Base-by-base conservation (phyloP, 2,888 invertebrate species). In the Lepetodrilus schrolli region DNA sequence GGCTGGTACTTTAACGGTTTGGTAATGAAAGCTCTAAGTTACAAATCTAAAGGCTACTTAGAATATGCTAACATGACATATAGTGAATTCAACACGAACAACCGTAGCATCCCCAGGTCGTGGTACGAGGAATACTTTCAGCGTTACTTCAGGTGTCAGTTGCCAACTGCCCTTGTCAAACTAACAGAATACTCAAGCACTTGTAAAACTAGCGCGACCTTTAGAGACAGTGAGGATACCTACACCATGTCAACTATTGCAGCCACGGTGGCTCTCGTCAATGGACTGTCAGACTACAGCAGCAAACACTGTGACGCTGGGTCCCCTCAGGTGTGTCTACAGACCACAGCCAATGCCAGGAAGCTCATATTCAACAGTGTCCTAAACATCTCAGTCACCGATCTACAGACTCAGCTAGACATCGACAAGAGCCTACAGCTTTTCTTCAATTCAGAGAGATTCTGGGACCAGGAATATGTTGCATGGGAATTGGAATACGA, bases 71-170 rank as follows among this genome's bases (percentile, higher is more conserved):
- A 79, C 3, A 74, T 90, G 38, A 30, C 7, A 23, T 37, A 71
- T 23, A 78, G 80, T 17, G 75, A 88, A 71, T 82, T 82, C 0
- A 75, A 83, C 17, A 76, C 78, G 13, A 80, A 82, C 50, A 83
- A 83, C 36, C 78, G 77, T 1, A 80, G 80, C 1, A 87, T 91
- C 58, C 90, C 91, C 2, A 80, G 84, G 48, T 84, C 84, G 7
- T 91, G 91, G 91, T 90, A 90, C 74, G 90, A 90, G 13, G 91
- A 91, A 73, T 91, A 88, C 73, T 91, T 89, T 82, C 90, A 91
- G 78, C 80, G 81, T 3, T 80, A 86, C 7, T 82, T 82, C 70
- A 48, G 79, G 43, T 87, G 88, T 69, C 74, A 73, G 0, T 72
- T 86, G n/a, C 13, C 51, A 5, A 73, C 77, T 37, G 78, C 82